These are phyloP conservation scores for Calliphora vicina DNA, from an alignment of 1,140 invertebrate species.

Conservation along the genomic window DNA sequence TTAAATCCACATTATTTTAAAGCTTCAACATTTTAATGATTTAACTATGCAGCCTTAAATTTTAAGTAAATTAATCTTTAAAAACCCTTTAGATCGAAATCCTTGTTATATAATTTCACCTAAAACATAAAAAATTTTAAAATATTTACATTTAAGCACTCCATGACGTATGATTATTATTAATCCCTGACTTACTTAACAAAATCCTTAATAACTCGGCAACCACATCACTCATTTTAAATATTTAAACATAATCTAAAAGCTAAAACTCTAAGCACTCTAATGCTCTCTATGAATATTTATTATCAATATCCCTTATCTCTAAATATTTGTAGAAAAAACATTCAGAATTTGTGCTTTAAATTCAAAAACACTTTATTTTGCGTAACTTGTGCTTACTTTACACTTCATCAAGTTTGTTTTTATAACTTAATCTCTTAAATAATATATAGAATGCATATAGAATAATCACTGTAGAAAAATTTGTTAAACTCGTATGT, in stretches of 20 bases:
- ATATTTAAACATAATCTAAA: background rate
- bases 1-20: too few species aligned
- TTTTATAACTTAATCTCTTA: background rate
- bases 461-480: background rate
- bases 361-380: background rate
- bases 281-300: background rate
- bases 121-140: too few species aligned
- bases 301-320: background rate
- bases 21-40: too few species aligned
- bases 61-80: too few species aligned
- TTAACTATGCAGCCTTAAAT: too few species aligned
- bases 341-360: background rate
- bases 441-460: background rate
- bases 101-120: too few species aligned
- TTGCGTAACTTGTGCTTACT: background rate
- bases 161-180: background rate
- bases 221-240: background rate
- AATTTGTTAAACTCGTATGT: background rate
- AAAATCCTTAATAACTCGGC: background rate
- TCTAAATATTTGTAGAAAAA: background rate
- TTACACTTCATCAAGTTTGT: conserved; percentile 12
- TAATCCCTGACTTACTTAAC: background rate
- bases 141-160: background rate
- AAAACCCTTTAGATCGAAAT: too few species aligned
- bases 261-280: background rate